Evolutionary conservation across 2,113 vertebrate genomes (phyloP).

Genomic region (Hyla sarda): DNA sequence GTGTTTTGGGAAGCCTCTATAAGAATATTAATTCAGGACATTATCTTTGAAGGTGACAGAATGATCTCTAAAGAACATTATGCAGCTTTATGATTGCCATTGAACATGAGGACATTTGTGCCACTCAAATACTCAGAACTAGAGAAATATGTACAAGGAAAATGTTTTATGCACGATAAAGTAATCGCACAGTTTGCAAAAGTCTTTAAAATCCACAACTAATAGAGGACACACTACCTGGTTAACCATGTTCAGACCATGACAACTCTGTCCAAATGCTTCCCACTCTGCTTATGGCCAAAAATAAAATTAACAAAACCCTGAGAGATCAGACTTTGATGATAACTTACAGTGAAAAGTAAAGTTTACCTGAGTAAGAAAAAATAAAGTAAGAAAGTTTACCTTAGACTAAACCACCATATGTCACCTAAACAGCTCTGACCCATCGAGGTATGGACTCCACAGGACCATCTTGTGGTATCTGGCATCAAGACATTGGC

Average conservation of each 20-base stretch:
- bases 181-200: not conserved
- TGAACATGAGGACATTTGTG: not conserved
- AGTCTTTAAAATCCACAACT: not conserved
- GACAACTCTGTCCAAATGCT: not conserved
- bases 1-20: not conserved
- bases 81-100: not conserved
- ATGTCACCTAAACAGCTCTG: too few relatives aligned
- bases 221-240: not conserved
- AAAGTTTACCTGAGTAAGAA: too few relatives aligned
- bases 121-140: not conserved
- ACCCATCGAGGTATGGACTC: too few relatives aligned
- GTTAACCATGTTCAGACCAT: not conserved
- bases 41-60: slow-evolving; percentile 2
- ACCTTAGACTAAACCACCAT: too few relatives aligned
- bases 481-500: too few relatives aligned
- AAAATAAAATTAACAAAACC: not conserved
- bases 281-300: not conserved
- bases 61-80: not conserved
- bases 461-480: too few relatives aligned
- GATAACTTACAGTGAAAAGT: too few relatives aligned
- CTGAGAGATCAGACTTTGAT: not conserved
- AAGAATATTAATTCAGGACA: not conserved
- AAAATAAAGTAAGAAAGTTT: too few relatives aligned
- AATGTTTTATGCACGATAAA: not conserved
- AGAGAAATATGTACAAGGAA: not conserved